Base-by-base conservation (phyloP, 1,140 invertebrate genomes). In the Pseudoatta argentina region DNA sequence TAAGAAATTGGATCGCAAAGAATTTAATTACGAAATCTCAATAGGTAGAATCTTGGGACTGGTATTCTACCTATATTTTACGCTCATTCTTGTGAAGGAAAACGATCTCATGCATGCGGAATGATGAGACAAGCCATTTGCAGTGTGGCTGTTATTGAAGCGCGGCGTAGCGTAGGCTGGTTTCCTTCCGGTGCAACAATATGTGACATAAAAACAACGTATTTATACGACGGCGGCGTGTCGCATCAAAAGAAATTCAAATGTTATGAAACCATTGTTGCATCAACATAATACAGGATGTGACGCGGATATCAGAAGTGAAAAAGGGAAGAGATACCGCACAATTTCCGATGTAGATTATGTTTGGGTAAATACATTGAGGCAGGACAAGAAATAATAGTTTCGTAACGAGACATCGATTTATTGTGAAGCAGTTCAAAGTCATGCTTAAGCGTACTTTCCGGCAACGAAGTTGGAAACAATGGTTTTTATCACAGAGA, bases 161-260 rank as follows among this genome's bases (percentile, higher is more conserved):
- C 66, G 64, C 53, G 14, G n/a, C 27, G 14, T 27, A 12, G 64
- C 48, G 81, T 75, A 57, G 73, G 39, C 24, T 57, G 55, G 30
- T 57, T 71, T 77, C 64, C 72, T 77, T 78, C 81, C 72, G 66
- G 81, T 51, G 55, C 30, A 59, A 81, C 57, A 51, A 66, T 77
- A 27, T 55, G 39, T 24, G 79, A 78, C 72, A 77, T 30, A 39
- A 72, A 72, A 72, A 48, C 30, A 75, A 66, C 27, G 78, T 83
- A 69, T 55, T 69, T 69, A 48, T 39, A 27, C 27, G 12, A 81
- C 21, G 59, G 77, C 55, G 39, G 64, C 30, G 14, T 30, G 24
- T 44, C 53, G 67, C 55, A n/a, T 72, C 7, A 73, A 69, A 82
- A 82, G 66, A 72, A 64, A 73, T 51, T 83, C 55, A 48, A 83